Evolutionary conservation across 2,888 invertebrate genomes (phyloP).

Genomic region (Poecilus cupreus): DNA sequence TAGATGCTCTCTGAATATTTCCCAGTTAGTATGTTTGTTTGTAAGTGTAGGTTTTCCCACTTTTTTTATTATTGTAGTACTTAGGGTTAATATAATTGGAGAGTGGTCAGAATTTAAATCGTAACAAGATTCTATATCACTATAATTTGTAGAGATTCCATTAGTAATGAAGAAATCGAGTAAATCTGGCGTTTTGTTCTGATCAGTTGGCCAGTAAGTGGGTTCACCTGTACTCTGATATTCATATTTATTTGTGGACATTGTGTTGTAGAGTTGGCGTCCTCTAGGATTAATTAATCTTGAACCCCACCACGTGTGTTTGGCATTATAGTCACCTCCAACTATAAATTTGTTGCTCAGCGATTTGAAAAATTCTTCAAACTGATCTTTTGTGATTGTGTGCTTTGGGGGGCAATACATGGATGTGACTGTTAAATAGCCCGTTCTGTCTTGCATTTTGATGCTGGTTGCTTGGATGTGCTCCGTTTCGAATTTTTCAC

Average conservation of each 20-base stretch:
- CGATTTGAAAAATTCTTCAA: conserved; percentile 49
- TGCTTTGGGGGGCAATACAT: conserved; percentile 45
- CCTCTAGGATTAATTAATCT: too few relatives aligned
- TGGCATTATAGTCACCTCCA: neutral
- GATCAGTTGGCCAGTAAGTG: too few relatives aligned
- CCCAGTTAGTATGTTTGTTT: neutral
- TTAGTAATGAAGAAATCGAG: conserved; percentile 61
- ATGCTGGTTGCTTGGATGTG: conserved; percentile 17
- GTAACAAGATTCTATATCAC: neutral
- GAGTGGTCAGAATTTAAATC: conserved; percentile 2
- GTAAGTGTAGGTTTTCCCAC: neutral
- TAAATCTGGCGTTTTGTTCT: neutral
- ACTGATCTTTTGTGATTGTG: conserved; percentile 41
- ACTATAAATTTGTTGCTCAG: conserved; percentile 16
- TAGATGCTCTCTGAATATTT: neutral
- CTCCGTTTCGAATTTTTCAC: conserved; percentile 11
- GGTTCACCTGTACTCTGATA: too few relatives aligned
- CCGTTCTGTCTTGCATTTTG: conserved; percentile 3
- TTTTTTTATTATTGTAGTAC: neutral
- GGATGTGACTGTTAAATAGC: conserved; percentile 11
- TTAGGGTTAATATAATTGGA: conserved; percentile 15
- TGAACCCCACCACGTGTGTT: too few relatives aligned
- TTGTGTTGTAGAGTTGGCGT: too few relatives aligned
- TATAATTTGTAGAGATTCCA: conserved; percentile 31
- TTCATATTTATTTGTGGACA: conserved; percentile 10